Evolutionary conservation across 92 coral and sea anemone species (phyloP).

Genomic region (Palythoa grandiflora): DNA sequence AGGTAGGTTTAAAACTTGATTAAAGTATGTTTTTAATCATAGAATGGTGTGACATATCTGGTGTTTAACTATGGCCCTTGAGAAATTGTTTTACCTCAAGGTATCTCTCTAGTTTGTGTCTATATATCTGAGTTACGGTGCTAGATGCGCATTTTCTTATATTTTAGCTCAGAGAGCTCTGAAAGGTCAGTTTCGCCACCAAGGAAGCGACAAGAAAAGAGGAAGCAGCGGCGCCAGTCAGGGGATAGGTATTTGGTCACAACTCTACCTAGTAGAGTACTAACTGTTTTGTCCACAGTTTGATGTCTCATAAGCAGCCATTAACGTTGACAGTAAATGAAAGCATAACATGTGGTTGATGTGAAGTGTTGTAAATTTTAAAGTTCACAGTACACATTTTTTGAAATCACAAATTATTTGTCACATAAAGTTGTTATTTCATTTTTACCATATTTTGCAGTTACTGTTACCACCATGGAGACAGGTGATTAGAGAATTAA

Average conservation of each 20-base stretch:
- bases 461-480: too few relatives aligned
- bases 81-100: not conserved
- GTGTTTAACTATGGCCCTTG: too few relatives aligned
- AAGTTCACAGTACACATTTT: too few relatives aligned
- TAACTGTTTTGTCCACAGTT: not conserved
- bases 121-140: not conserved
- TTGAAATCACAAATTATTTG: too few relatives aligned
- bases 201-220: conserved; percentile 33
- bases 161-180: conserved; percentile 32
- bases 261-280: conserved; percentile 15
- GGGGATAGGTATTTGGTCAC: conserved; percentile 42
- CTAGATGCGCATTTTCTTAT: not conserved
- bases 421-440: too few relatives aligned
- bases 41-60: too few relatives aligned
- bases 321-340: not conserved
- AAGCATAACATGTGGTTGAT: not conserved
- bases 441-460: too few relatives aligned
- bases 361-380: not conserved
- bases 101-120: not conserved
- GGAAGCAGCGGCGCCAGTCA: conserved; percentile 8
- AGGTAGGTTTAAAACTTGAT: too few relatives aligned
- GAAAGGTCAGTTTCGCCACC: conserved; percentile 37
- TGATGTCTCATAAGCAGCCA: not conserved
- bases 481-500: too few relatives aligned
- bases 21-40: too few relatives aligned